phyloP scores from a whole-genome alignment of 2,888 invertebrate genomes.

The Andrena praecox region DNA sequence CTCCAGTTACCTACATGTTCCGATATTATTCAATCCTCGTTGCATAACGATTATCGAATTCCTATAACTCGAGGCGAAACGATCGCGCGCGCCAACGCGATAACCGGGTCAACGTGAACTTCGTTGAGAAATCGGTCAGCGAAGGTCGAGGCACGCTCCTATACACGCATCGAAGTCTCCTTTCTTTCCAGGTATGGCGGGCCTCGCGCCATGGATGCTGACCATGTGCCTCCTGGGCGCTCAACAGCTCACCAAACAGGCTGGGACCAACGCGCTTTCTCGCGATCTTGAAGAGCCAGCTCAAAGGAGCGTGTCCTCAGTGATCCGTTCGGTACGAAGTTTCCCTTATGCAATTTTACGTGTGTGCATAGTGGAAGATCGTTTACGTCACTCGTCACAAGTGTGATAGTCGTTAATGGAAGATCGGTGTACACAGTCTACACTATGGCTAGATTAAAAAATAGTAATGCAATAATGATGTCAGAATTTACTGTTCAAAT shows the following conservation, averaged over 20 bases:
- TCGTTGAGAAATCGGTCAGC: conserved; percentile 50
- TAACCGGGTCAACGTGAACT: conserved; percentile 42
- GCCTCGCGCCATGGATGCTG: conserved; percentile 82
- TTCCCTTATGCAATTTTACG: background rate
- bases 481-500: too few relatives aligned
- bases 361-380: too few relatives aligned
- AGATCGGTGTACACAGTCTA: too few relatives aligned
- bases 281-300: conserved; percentile 77
- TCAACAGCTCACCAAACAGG: conserved; percentile 75
- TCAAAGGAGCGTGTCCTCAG: conserved; percentile 40
- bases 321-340: conserved; percentile 67
- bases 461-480: too few relatives aligned
- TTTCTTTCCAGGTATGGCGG: conserved; percentile 79
- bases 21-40: conserved; percentile 1
- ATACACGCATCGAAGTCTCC: conserved; percentile 27
- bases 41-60: conserved; percentile 29
- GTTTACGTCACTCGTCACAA: too few relatives aligned
- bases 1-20: too few relatives aligned
- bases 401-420: background rate
- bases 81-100: conserved; percentile 24
- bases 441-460: too few relatives aligned
- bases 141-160: conserved; percentile 27
- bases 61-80: conserved; percentile 5
- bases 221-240: conserved; percentile 83
- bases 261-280: conserved; percentile 72